phyloP scores from a whole-genome alignment of 2,888 invertebrate genomes.

The Cistogaster globosa region DNA sequence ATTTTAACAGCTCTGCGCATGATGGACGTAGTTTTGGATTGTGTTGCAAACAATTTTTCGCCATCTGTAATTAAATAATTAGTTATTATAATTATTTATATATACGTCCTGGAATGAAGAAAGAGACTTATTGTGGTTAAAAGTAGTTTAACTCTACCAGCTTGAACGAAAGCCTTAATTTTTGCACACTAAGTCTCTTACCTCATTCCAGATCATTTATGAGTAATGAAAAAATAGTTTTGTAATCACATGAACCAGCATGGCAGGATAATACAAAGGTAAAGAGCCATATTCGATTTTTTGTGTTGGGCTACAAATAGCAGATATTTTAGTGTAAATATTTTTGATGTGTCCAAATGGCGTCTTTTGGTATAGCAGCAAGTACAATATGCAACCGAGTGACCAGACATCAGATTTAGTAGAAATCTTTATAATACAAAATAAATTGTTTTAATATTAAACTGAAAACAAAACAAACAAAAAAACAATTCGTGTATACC shows the following conservation, averaged over 20 bases:
- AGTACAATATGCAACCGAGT: conserved; percentile 97
- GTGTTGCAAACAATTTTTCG: conserved; percentile 80
- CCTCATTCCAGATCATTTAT: too few relatives aligned
- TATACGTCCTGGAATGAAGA: neutral
- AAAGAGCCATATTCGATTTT: conserved; percentile 89
- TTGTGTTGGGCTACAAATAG: conserved; percentile 89
- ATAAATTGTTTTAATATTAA: too few relatives aligned
- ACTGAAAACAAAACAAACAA: too few relatives aligned
- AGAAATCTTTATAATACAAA: too few relatives aligned
- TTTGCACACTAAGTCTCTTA: too few relatives aligned
- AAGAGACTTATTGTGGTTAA: too few relatives aligned
- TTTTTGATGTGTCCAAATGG: conserved; percentile 93
- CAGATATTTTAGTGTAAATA: conserved; percentile 89
- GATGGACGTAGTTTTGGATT: conserved; percentile 82
- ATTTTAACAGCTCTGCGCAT: conserved; percentile 81
- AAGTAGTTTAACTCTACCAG: too few relatives aligned
- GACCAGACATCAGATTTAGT: conserved; percentile 99
- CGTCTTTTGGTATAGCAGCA: conserved; percentile 93
- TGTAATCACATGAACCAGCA: conserved; percentile 80
- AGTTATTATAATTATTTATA: neutral
- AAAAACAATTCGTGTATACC: conserved; percentile 75
- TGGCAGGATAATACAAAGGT: conserved; percentile 84
- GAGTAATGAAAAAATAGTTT: neutral
- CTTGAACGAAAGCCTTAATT: too few relatives aligned
- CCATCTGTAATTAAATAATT: conserved; percentile 77